A percentile compares a stretch with the other conserved stretches of the same genome.
phyloP scores from a whole-genome alignment of 2,888 invertebrate species.

The Acronicta alni region DNA sequence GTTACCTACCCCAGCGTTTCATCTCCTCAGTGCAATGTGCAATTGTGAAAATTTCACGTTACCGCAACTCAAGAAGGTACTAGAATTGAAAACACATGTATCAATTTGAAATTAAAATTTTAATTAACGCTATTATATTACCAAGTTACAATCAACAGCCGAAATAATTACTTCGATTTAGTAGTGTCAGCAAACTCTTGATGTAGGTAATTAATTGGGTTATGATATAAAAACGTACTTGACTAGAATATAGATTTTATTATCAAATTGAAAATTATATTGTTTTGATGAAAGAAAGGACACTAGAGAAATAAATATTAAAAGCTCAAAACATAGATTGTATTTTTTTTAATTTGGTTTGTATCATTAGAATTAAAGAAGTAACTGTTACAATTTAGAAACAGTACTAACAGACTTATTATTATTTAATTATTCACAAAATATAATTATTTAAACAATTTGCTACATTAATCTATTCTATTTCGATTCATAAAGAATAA shows the following conservation, averaged over 20 bases:
- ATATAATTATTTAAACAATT: slow-evolving; percentile 10
- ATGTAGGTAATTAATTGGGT: slow-evolving; percentile 3
- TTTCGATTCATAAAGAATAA: slow-evolving; percentile 16
- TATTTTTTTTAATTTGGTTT: too few relatives aligned
- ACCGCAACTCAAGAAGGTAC: background rate
- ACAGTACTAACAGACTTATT: too few relatives aligned
- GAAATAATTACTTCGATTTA: slow-evolving; percentile 22
- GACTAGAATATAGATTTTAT: background rate
- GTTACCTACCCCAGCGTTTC: too few relatives aligned
- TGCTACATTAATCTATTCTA: slow-evolving; percentile 13
- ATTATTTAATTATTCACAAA: background rate
- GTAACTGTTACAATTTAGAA: too few relatives aligned
- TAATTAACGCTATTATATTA: background rate
- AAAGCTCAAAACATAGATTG: too few relatives aligned
- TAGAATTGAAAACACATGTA: background rate
- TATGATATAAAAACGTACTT: background rate
- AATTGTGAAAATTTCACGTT: too few relatives aligned
- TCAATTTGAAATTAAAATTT: background rate
- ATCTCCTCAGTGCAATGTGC: too few relatives aligned
- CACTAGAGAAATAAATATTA: too few relatives aligned
- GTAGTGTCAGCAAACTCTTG: slow-evolving; percentile 20
- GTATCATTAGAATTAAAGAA: too few relatives aligned
- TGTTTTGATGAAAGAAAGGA: background rate
- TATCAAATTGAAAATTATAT: background rate
- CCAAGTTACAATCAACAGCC: background rate